These are phyloP conservation scores for Dendrolimus pini DNA, from an alignment of 2,888 invertebrate species.

Conservation along the genomic window DNA sequence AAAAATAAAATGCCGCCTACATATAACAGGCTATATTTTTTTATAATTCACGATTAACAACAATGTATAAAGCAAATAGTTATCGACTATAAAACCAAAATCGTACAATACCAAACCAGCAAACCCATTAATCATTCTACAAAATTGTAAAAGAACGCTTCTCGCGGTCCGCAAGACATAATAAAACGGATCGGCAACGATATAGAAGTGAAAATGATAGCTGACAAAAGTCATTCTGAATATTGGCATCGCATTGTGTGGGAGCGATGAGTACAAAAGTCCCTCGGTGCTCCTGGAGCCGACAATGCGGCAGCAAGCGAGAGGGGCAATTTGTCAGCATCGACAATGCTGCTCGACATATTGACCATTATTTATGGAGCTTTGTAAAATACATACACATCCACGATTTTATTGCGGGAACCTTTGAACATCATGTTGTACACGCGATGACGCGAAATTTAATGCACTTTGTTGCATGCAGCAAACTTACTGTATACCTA, in stretches of 20 bases:
- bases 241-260: constrained; percentile 48
- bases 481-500: no score
- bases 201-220: constrained; percentile 69
- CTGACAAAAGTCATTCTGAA: constrained; percentile 59
- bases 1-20: no score
- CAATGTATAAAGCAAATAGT: constrained; percentile 55
- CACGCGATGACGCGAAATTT: constrained; percentile 46
- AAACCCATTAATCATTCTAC: constrained; percentile 59
- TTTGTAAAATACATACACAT: constrained; percentile 54
- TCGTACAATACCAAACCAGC: constrained; percentile 42
- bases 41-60: constrained; percentile 32
- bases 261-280: constrained; percentile 46
- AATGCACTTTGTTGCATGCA: constrained; percentile 51
- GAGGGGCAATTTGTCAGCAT: constrained; percentile 71
- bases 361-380: constrained; percentile 75
- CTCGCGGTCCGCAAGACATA: constrained; percentile 51
- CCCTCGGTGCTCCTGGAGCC: constrained; percentile 48
- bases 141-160: constrained; percentile 42
- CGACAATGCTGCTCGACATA: constrained; percentile 71
- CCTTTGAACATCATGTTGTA: constrained; percentile 64
- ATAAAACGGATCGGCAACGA: constrained; percentile 59
- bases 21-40: no score
- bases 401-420: constrained; percentile 68
- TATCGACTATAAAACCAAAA: constrained; percentile 36
- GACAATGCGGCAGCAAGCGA: constrained; percentile 67